Evolutionary conservation across 2,797 vertebrate species (phyloP), one percentile per base, ranked within the genome.

Genomic region (Balearica regulorum): DNA sequence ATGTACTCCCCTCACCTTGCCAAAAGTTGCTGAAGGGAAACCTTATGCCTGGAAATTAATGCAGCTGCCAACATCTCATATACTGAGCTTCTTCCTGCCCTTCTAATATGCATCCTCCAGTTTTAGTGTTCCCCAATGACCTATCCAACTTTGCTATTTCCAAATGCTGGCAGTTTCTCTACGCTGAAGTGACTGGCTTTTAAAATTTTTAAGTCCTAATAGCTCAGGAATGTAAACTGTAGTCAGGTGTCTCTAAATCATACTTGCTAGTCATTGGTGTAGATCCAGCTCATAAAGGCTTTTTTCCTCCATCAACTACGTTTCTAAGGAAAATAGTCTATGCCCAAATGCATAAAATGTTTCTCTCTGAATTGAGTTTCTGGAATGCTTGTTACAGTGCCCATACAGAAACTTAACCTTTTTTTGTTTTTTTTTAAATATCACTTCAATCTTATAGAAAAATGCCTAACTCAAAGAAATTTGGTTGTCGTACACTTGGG

Each of bases 191-290:
- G 55, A 29, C 28, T 73, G 68, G 51, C 44, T 68, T 83, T 85
- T 48, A 77, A 82, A 90, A 49, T 16, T 65, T 61, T 76, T 49
- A 58, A 85, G 41, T 66, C n/a, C 53, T 83, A 49, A 49, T 70
- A 86, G 60, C 48, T 87, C n/a, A 93, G 53, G 60, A 88, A 83
- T 46, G 68, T 80, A 77, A 77, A 80, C 6, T 22, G 20, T 73
- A 57, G 55, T 85, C 60, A 49, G 53, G n/a, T 94, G 57, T 92
- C 91, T 72, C 39, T 94, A 93, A 94, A 71, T 90, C 83, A 35
- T 61, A 21, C n/a, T 70, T 87, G 25, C 16, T 84, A 37, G 49
- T 83, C 6, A 0, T n/a, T 87, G 64, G 41, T 83, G 9, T 73
- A 71, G 35, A 41, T 87, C 76, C 55, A 88, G 44, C 25, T 94